These are phyloP conservation scores for Tinamus guttatus DNA, from an alignment of 2,113 vertebrate species.

Conservation along the genomic window DNA sequence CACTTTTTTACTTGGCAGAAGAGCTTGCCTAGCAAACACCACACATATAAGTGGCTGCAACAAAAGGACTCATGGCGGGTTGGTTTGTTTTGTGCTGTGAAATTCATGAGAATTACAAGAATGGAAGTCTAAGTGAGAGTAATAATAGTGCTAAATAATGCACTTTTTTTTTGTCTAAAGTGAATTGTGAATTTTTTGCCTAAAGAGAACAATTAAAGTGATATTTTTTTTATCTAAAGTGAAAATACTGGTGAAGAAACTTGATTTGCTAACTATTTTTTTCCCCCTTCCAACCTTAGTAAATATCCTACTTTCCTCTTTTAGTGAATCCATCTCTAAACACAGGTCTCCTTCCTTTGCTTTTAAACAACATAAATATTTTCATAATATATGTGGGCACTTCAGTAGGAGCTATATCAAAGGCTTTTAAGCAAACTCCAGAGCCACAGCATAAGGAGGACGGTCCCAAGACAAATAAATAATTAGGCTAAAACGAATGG, in stretches of 20 bases:
- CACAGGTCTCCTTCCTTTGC: neutral
- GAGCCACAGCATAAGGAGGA: neutral
- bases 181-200: no score
- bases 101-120: slow-evolving; percentile 10
- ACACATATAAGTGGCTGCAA: neutral
- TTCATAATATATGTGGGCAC: neutral
- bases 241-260: neutral
- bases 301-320: neutral
- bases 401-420: neutral
- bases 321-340: neutral
- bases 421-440: neutral
- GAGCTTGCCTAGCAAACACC: slow-evolving; percentile 10
- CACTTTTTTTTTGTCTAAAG: neutral
- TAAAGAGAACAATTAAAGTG: no score
- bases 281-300: neutral
- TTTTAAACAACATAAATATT: neutral
- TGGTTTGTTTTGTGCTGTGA: neutral
- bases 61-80: neutral
- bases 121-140: neutral
- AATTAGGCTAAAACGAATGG: neutral
- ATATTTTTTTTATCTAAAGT: neutral
- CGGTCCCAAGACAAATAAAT: neutral
- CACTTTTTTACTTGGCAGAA: slow-evolving; percentile 8
- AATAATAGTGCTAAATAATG: neutral
- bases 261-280: neutral